Evolutionary conservation across 2,888 invertebrate species (phyloP), one percentile per base, ranked within the genome.

Genomic region (Caenorhabditis plicata): DNA sequence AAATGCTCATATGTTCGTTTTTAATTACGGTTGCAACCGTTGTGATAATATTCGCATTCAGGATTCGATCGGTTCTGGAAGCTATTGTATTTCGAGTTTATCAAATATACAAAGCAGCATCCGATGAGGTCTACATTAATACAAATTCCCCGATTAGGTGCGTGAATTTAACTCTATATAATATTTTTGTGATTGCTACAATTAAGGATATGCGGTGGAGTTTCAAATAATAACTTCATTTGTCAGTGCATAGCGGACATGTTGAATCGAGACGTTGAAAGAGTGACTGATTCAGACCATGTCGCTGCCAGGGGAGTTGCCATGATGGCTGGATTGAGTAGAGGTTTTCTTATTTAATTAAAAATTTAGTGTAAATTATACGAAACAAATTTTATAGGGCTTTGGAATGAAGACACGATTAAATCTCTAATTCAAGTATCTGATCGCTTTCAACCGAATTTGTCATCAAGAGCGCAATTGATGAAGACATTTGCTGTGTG

Each of bases 201-300:
- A 4, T 64, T 38, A 82, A 93, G 94, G 77, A 87, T 92, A 57
- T 92, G 94, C 82, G 95, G 95, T 2, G 95, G 95, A n/a, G 92
- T 95, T n/a, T 89, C 92, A 0, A 88, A 87, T 64, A 95, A 93
- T 82, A 88, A 92, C 82, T 95, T 95, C 80, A 85, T 95, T 36
- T 88, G 90, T 72, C 93, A 94, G 82, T 83, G 90, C 53, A 85
- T 95, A 67, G 88, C 93, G 0, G 90, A 94, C 81, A 84, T 92
- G 47, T 89, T 89, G 0, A 87, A 87, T 0, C 82, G 90, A 46
- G 81, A 84, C 0, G 88, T 94, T 4, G 89, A 91, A 81, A 85
- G 93, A 29, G 86, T 90, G 0, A 81, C 83, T 0, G 87, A 87
- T 61, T 84, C 87, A 0, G 92, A 94, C 82, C 73, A 73, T 39